Conservation (phyloP, 2,888 invertebrate genomes). For the Aspidiotus rigidus region DNA sequence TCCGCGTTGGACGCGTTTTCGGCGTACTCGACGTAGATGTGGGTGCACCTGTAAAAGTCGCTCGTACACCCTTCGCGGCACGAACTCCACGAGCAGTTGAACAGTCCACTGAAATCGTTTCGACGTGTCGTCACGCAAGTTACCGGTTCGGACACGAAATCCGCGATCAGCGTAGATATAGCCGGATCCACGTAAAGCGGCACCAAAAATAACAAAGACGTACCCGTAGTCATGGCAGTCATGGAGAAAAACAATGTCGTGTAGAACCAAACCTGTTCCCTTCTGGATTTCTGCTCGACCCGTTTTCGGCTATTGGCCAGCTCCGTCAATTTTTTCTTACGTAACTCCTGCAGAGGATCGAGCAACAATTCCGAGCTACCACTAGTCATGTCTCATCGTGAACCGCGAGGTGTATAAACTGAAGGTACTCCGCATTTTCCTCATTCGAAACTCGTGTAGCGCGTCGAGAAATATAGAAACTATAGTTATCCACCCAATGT, state of each 20-base stretch:
- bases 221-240: conserved; percentile 61
- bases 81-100: conserved; percentile 71
- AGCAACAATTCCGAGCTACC: conserved; percentile 70
- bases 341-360: conserved; percentile 61
- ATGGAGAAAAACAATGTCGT: conserved; percentile 60
- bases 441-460: no score
- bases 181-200: conserved; percentile 63
- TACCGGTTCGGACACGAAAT: conserved; percentile 64
- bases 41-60: conserved; percentile 61
- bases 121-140: conserved; percentile 58
- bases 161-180: conserved; percentile 51
- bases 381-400: conserved; percentile 48
- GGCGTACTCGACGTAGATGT: conserved; percentile 50
- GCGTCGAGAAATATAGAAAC: no score
- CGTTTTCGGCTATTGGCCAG: conserved; percentile 51
- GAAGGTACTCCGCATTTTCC: not conserved
- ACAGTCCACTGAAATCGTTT: conserved; percentile 61
- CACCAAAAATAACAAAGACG: conserved; percentile 62
- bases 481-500: conserved; percentile 19
- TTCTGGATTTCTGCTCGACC: conserved; percentile 43
- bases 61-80: conserved; percentile 73
- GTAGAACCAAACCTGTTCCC: conserved; percentile 49
- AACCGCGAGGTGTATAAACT: conserved; percentile 36
- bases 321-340: conserved; percentile 54
- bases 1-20: conserved; percentile 36